Percentiles rank a stretch among this genome's conserved stretches.
Evolutionary conservation across 1,140 invertebrate species (phyloP).

Genomic region (Macrosteles quadrilineatus): DNA sequence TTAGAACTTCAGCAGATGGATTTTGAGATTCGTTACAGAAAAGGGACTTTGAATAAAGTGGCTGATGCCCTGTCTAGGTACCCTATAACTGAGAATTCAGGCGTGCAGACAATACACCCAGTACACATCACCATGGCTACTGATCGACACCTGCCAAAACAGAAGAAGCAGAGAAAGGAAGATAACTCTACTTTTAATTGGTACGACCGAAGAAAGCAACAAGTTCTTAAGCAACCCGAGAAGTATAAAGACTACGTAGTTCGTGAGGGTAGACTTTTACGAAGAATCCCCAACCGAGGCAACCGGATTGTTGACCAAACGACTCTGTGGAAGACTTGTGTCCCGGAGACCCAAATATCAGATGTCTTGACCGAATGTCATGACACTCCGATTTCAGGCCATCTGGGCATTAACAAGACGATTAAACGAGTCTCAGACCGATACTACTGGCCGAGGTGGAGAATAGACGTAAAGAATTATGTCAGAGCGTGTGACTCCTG

Average conservation of each 20-base stretch:
- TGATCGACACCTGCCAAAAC: not conserved
- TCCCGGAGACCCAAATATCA: slow-evolving; percentile 36
- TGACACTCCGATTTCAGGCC: slow-evolving; percentile 38
- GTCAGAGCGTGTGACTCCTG: slow-evolving; percentile 41
- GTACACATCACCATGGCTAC: not conserved
- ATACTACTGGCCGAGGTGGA: slow-evolving; percentile 47
- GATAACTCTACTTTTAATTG: not conserved
- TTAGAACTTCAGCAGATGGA: slow-evolving; percentile 42
- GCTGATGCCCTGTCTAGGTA: slow-evolving; percentile 43
- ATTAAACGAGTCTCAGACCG: slow-evolving; percentile 21
- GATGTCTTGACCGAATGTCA: slow-evolving; percentile 40
- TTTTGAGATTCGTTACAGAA: slow-evolving; percentile 46
- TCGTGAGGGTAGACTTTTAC: not conserved
- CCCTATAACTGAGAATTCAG: not conserved
- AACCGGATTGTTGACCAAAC: no score
- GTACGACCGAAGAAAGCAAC: not conserved
- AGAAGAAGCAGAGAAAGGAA: not conserved
- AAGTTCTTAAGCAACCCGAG: not conserved
- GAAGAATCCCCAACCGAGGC: no score
- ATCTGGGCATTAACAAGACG: slow-evolving; percentile 44
- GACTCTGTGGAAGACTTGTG: slow-evolving; percentile 43
- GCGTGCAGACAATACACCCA: not conserved
- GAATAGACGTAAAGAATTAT: slow-evolving; percentile 39
- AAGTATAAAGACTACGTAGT: not conserved
- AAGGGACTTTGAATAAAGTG: slow-evolving; percentile 45